Conservation (phyloP, 2,797 vertebrate genomes). For the Hydrophis major region DNA sequence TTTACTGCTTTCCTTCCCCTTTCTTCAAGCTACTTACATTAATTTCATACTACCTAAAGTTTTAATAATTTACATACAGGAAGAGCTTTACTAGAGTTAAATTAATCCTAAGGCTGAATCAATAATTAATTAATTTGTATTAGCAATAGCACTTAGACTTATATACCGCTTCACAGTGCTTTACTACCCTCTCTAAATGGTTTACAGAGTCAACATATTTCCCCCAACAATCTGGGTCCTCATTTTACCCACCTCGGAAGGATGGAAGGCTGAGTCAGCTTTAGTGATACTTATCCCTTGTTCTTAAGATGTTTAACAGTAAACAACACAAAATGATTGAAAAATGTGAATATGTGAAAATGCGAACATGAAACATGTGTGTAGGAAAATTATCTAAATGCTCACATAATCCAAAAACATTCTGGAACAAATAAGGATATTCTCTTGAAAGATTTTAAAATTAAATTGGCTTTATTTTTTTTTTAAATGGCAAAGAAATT, state of each 20-base stretch:
- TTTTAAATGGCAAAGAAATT: neutral
- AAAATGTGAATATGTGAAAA: neutral
- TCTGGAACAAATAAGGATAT: neutral
- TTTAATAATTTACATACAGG: neutral
- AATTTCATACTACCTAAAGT: neutral
- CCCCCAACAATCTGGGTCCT: no score
- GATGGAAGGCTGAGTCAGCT: no score
- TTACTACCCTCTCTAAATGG: no score
- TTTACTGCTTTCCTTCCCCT: slow-evolving; percentile 20
- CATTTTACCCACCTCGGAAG: no score
- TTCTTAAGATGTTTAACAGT: neutral
- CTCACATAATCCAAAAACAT: neutral
- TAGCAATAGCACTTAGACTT: no score
- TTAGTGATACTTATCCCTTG: neutral
- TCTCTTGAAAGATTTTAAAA: neutral
- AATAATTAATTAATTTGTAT: neutral
- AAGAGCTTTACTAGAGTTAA: neutral
- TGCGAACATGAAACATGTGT: neutral
- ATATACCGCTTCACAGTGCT: no score
- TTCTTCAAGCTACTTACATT: neutral
- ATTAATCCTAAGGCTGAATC: neutral
- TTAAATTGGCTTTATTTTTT: neutral
- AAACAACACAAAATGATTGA: neutral
- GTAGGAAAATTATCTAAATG: neutral
- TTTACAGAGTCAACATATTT: no score